Base-by-base conservation (phyloP, 2,797 vertebrate genomes). In the Lutjanus campechanus region DNA sequence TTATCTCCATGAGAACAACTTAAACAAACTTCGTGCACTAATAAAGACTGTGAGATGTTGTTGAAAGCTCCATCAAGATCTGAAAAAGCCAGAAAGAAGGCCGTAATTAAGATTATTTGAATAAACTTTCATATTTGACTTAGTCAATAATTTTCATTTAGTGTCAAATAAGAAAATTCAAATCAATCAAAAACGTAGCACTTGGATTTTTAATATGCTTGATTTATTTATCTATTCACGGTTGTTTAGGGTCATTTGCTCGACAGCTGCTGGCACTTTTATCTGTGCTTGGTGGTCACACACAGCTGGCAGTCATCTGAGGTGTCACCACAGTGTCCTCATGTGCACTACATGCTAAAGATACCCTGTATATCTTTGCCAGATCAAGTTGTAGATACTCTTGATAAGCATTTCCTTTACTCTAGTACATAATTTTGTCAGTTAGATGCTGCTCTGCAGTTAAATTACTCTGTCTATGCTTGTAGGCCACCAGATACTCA, bases 281-380 rank as follows among this genome's bases (percentile, higher is more conserved):
- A 13, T 79, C 71, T 76, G 67, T 59, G 60, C 77, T 71, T 54
- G 62, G 46, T 79, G 79, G 73, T 70, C 78, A 62, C 43, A 76
- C 77, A 76, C 77, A 77, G 76, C 79, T 78, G 82, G 78, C 56
- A 72, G 56, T 82, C 82, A 79, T 81, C 62, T 84, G 85, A 79
- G 25, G 70, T 46, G 49, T 83, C 73, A 62, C 87, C 69, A 62
- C 56, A 71, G 13, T 55, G 67, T 77, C 79, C 80, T 82, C 43
- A 6, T 73, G 80, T 78, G 70, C 68, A 49, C 81, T 72, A 71
- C 11, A 17, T 4, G 41, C 15, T 73, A 51, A 74, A 67, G 53
- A 55, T 62, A 73, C 20, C 62, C 11, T 16, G 5, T 10, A 10
- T 7, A 59, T 51, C 19, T 60, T 46, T 67, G n/a, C 11, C 8